Percentiles rank a stretch among this genome's conserved stretches.
phyloP scores from a whole-genome alignment of 2,113 vertebrate genomes.

The Perognathus longimembris region DNA sequence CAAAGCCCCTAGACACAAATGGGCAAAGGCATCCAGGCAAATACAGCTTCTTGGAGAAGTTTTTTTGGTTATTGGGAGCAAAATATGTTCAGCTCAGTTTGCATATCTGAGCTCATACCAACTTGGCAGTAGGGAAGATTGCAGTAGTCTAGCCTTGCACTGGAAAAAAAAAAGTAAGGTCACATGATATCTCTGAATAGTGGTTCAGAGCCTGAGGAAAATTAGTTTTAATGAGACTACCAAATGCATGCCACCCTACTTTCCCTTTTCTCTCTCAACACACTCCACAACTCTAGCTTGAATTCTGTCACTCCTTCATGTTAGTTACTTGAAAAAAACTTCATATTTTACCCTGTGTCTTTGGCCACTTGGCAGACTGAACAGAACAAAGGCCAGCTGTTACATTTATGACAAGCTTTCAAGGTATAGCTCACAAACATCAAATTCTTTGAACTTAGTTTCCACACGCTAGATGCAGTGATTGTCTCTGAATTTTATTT shows the following conservation, averaged over 20 bases:
- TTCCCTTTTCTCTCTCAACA: not conserved
- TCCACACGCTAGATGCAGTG: not conserved
- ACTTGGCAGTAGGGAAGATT: not conserved
- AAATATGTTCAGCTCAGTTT: not conserved
- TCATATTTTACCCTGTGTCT: not conserved
- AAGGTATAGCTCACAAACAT: not conserved
- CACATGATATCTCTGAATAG: not conserved
- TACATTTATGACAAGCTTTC: not conserved
- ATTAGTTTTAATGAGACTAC: not conserved
- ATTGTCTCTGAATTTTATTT: constrained; percentile 50
- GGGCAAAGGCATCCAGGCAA: not conserved
- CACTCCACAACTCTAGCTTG: not conserved
- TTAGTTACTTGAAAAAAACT: not conserved
- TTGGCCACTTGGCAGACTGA: not conserved
- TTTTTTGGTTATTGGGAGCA: not conserved
- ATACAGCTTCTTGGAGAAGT: not conserved
- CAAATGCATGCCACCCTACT: not conserved
- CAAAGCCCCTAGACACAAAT: not conserved
- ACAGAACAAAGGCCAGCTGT: not conserved
- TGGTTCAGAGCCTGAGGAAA: not conserved
- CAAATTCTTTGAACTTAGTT: not conserved
- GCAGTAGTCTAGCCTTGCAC: not conserved
- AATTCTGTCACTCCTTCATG: not conserved
- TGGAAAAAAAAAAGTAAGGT: not conserved
- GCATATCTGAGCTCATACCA: not conserved